Evolutionary conservation across 2,888 invertebrate genomes (phyloP).

Genomic region (Hydraecia micacea): DNA sequence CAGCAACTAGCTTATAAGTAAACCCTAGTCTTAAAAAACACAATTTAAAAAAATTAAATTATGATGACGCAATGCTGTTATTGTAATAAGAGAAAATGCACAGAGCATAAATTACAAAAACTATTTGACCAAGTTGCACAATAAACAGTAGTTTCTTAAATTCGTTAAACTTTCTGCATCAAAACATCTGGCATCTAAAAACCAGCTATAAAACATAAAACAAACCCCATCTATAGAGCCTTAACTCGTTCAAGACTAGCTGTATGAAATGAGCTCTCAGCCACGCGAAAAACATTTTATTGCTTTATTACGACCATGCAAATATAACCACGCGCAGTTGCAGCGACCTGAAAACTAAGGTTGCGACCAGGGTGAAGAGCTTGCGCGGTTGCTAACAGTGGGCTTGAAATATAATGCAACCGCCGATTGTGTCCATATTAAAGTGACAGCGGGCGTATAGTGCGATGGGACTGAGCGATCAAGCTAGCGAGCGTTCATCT

Average conservation of each 20-base stretch:
- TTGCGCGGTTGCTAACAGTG: background rate
- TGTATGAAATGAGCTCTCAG: conserved; percentile 69
- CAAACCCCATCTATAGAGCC: conserved; percentile 40
- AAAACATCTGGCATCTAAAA: conserved; percentile 38
- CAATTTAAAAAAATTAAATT: background rate
- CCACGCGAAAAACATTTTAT: conserved; percentile 74
- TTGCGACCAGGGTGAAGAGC: background rate
- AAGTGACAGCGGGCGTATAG: too few species aligned
- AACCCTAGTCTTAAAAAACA: too few species aligned
- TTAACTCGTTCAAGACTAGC: conserved; percentile 61
- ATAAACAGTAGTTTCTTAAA: conserved; percentile 2
- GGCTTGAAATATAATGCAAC: too few species aligned
- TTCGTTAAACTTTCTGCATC: conserved; percentile 24
- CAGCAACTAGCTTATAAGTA: too few species aligned
- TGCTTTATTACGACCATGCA: conserved; percentile 80
- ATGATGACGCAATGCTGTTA: too few species aligned
- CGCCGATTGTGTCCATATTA: too few species aligned
- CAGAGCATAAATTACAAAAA: background rate
- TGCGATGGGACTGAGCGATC: background rate
- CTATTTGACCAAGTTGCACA: background rate
- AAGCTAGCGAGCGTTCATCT: background rate
- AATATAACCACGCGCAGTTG: conserved; percentile 76
- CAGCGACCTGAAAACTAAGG: conserved; percentile 75
- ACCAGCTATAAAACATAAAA: conserved; percentile 39
- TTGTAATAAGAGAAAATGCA: background rate